Base-by-base conservation (phyloP, 2,888 invertebrate genomes). In the Protodeltote pygarga region DNA sequence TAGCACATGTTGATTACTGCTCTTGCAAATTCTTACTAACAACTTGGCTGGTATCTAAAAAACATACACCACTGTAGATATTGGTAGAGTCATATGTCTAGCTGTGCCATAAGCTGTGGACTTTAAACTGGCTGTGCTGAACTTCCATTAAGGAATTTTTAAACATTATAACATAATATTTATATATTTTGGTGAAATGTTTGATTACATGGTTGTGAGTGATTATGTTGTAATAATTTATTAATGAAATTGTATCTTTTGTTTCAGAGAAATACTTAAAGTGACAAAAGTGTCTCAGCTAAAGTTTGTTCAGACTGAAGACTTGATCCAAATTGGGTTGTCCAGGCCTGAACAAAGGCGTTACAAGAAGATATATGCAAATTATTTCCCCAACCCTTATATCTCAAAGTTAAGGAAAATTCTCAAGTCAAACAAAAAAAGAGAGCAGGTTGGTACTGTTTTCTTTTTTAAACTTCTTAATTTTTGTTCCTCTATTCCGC, bases 271-370 rank as follows among this genome's bases (percentile, higher is more conserved):
- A 80, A 96, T 97, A 79, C 92, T 99, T 71, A 98, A 98, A 93
- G 95, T 98, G 37, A 95, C 95, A 69, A 97, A 96, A 86, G 95
- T 97, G 3, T 95, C 97, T 28, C 98, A 98, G 85, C 91, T 99
- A 31, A 98, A 98, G 88, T 99, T 97, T 93, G 98, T 98, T 32
- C 96, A 96, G 23, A 97, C 97, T 74, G 97, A 98, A 73, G 99
- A 99, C 87, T 92, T 99, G 54, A 93, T 94, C 40, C 96, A 97
- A 68, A 96, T 99, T 74, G 99, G 99, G 9, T 95, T 98, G 93
- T 97, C 98, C 9, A 96, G 96, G 75, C 98, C 99, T 15, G 99
- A 99, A 91, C 97, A 98, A 92, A 94, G 99, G 50, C 94, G 99
- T 45, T 94, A 99, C 62, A 96, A 97, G 77, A 98, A 98, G 87